Conservation (phyloP, 30 jellyfish, hydroid and myxozoan genomes). For the Turritopsis dohrnii region DNA sequence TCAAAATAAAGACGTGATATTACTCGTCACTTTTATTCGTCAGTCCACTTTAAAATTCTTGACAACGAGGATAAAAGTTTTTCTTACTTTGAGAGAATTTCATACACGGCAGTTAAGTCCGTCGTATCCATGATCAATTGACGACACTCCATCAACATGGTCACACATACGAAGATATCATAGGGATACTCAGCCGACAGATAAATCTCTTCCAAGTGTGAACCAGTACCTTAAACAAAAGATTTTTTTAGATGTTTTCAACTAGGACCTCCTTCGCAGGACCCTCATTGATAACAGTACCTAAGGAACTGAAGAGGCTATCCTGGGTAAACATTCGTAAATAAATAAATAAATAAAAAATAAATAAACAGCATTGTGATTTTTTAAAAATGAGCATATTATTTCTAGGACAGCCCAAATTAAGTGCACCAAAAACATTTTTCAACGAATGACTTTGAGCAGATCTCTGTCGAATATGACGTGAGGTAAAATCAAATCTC, state of each 20-base stretch:
- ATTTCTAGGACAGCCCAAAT: no score
- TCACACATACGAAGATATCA: slow-evolving; percentile 88
- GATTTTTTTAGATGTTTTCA: no score
- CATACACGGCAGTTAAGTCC: slow-evolving; percentile 61
- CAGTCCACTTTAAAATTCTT: no score
- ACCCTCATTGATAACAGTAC: no score
- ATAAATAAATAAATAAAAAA: no score
- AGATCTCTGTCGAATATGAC: neutral
- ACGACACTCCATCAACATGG: slow-evolving; percentile 86
- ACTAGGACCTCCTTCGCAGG: no score
- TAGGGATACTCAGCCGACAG: slow-evolving; percentile 79
- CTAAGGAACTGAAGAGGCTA: no score
- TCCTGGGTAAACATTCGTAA: no score
- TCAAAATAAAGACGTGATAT: neutral
- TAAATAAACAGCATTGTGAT: no score
- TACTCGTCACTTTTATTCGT: neutral
- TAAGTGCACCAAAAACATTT: no score
- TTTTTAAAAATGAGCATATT: no score
- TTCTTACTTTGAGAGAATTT: slow-evolving; percentile 50
- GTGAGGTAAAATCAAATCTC: neutral
- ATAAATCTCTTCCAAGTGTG: slow-evolving; percentile 68
- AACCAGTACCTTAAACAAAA: slow-evolving; percentile 42
- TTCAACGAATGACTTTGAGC: neutral
- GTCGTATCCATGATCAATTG: slow-evolving; percentile 46
- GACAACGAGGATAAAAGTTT: neutral